Conservation (phyloP, 2,113 vertebrate species). For the Tichodroma muraria region DNA sequence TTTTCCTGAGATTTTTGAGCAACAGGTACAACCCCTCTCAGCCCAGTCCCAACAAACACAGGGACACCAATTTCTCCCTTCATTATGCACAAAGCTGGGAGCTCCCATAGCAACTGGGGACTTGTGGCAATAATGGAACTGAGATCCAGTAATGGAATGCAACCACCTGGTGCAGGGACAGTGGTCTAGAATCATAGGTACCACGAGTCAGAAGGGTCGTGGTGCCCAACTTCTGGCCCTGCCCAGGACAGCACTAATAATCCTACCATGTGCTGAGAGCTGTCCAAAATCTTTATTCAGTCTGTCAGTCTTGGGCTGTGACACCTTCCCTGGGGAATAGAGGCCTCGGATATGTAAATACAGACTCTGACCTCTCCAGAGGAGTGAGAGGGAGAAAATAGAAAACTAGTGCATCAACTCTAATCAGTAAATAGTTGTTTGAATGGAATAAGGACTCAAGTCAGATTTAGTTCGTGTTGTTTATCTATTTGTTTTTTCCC, state of each 20-base stretch:
- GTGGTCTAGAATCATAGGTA: rapidly evolving
- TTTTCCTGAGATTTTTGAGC: neutral
- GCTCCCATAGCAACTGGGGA: rapidly evolving
- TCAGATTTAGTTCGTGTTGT: neutral
- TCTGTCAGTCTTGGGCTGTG: neutral
- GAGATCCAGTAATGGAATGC: neutral
- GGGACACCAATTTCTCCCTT: neutral
- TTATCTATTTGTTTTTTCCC: neutral
- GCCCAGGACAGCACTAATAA: neutral
- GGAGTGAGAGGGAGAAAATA: neutral
- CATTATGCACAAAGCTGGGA: neutral
- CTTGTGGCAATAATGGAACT: neutral
- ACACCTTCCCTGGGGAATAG: neutral
- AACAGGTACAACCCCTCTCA: neutral
- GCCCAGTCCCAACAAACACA: neutral
- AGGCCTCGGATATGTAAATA: neutral
- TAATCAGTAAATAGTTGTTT: neutral
- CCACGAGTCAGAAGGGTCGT: neutral
- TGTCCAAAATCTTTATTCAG: no score
- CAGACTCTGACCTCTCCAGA: neutral
- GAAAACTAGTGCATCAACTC: neutral
- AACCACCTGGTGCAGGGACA: rapidly evolving
- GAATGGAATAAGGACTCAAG: neutral
- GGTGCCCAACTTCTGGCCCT: rapidly evolving
- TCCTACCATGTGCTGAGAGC: no score